Percentiles rank a stretch among this genome's conserved stretches.
phyloP scores from a whole-genome alignment of 2,113 vertebrate species.

The Anthoscopus minutus region DNA sequence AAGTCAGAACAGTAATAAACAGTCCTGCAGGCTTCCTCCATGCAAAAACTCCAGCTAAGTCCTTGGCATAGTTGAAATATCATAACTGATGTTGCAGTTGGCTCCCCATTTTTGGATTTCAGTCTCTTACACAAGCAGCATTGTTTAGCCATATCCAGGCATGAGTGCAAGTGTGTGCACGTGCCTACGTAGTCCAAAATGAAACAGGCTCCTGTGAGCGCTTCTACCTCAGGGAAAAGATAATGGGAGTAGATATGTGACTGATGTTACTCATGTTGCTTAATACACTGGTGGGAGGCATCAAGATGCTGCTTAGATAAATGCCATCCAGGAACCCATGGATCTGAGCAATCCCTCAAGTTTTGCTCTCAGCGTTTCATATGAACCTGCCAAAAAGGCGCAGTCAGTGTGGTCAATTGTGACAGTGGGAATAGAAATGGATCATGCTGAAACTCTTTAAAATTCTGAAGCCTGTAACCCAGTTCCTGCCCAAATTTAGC shows the following conservation, averaged over 20 bases:
- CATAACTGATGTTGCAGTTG: neutral
- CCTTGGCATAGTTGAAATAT: neutral
- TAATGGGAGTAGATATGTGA: neutral
- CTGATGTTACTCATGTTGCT: conserved; percentile 31
- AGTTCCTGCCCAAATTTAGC: conserved; percentile 41
- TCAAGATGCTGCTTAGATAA: conserved; percentile 5
- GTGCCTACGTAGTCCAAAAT: neutral
- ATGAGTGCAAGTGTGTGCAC: neutral
- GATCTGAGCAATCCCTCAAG: neutral
- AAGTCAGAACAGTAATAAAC: neutral
- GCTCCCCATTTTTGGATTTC: neutral
- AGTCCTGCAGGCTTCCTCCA: neutral
- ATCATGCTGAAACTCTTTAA: neutral
- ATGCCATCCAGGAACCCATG: neutral
- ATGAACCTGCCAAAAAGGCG: neutral
- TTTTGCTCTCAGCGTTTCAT: neutral
- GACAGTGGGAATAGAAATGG: neutral
- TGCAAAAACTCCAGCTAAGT: neutral
- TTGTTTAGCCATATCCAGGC: neutral
- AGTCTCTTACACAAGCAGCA: neutral
- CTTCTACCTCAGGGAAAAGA: neutral
- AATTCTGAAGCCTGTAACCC: neutral
- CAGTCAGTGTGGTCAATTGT: neutral
- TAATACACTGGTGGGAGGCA: conserved; percentile 3
- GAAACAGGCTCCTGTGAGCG: neutral